These are phyloP conservation scores for Drosophila virilis DNA, from an alignment of 1,140 invertebrate species.

Conservation along the genomic window DNA sequence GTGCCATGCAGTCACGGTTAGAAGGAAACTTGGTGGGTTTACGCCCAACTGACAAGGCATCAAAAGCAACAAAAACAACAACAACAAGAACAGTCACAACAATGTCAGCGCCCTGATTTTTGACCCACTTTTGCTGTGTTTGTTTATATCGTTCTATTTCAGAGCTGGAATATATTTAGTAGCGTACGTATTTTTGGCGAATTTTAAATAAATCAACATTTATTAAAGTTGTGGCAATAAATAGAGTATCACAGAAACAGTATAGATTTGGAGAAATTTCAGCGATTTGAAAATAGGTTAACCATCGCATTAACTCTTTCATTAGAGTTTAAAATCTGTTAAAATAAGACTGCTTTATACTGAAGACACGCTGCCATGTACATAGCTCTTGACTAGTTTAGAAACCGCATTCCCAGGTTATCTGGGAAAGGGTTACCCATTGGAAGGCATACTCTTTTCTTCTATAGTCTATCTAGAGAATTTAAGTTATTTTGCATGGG, in stretches of 20 bases:
- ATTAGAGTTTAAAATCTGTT: too few relatives aligned
- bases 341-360: too few relatives aligned
- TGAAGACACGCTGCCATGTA: too few relatives aligned
- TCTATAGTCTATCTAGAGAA: too few relatives aligned
- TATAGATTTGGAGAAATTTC: neutral
- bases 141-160: constrained; percentile 57
- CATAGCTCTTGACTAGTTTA: too few relatives aligned
- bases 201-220: constrained; percentile 19
- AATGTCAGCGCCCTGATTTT: constrained; percentile 67
- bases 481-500: too few relatives aligned
- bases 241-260: neutral
- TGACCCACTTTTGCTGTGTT: constrained; percentile 62
- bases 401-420: too few relatives aligned
- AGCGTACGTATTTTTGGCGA: neutral
- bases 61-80: constrained; percentile 11
- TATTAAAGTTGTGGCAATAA: neutral
- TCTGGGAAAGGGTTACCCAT: too few relatives aligned
- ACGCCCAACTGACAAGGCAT: constrained; percentile 42
- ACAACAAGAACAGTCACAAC: constrained; percentile 38
- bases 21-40: constrained; percentile 11
- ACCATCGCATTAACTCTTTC: too few relatives aligned
- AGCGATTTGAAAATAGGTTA: too few relatives aligned
- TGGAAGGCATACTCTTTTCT: too few relatives aligned
- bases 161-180: constrained; percentile 20
- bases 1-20: constrained; percentile 46